Percentiles rank a stretch among this genome's conserved stretches.
These are phyloP conservation scores for Ericerus pela DNA, from an alignment of 1,140 invertebrate species.

Conservation along the genomic window DNA sequence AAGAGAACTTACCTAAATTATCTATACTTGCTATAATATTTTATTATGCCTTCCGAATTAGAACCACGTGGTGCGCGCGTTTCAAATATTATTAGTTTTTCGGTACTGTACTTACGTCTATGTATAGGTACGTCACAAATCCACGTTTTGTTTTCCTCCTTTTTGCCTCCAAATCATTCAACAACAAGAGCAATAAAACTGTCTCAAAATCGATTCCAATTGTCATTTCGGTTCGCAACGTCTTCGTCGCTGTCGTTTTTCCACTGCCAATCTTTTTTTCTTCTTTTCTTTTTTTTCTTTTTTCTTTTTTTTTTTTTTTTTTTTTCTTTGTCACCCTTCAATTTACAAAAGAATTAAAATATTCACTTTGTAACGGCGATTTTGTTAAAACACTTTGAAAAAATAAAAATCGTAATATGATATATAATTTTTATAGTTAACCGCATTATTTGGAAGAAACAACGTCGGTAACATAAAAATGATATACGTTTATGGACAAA, in stretches of 20 bases:
- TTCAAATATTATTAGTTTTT: neutral
- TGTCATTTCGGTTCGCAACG: too few relatives aligned
- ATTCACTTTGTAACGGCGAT: neutral
- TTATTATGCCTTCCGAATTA: too few relatives aligned
- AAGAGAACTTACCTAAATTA: too few relatives aligned
- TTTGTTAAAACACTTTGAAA: neutral
- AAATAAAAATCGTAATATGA: slow-evolving; percentile 6
- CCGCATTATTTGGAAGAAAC: neutral
- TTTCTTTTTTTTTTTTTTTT: neutral
- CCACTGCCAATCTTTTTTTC: neutral
- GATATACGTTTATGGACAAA: slow-evolving; percentile 10
- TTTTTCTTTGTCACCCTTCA: neutral
- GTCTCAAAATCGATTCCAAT: neutral
- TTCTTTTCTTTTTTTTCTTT: neutral
- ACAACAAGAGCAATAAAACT: neutral
- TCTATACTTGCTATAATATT: too few relatives aligned
- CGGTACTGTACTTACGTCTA: too few relatives aligned
- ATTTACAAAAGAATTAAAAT: neutral
- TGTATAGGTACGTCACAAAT: neutral
- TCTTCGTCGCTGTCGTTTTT: neutral
- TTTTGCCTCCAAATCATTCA: neutral
- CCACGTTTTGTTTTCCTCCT: neutral
- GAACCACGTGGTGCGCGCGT: neutral
- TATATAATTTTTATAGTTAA: slow-evolving; percentile 5
- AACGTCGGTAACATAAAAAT: neutral